Evolutionary conservation across 2,797 vertebrate genomes (phyloP).

Genomic region (Lateolabrax maculatus): DNA sequence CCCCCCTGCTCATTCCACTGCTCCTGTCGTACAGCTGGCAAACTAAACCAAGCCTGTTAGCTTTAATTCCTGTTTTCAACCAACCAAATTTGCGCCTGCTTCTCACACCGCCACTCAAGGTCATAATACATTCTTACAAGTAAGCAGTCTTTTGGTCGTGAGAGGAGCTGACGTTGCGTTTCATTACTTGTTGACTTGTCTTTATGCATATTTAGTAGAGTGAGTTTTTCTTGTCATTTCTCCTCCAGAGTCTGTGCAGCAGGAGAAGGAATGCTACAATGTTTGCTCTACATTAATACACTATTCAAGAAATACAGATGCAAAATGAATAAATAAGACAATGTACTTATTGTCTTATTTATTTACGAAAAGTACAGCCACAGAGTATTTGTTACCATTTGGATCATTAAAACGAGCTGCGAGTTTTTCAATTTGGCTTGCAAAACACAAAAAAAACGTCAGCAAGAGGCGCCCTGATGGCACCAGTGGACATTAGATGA

Average conservation of each 20-base stretch:
- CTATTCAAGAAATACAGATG: background rate
- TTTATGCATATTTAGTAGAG: background rate
- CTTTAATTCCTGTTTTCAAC: background rate
- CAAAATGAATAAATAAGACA: background rate
- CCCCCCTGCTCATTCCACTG: background rate
- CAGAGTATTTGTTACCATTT: background rate
- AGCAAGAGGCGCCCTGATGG: too few relatives aligned
- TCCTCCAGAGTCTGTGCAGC: background rate
- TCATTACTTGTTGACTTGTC: background rate
- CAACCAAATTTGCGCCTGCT: background rate
- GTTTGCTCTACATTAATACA: background rate
- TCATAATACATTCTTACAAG: background rate
- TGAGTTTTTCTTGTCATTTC: background rate
- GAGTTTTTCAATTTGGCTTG: background rate
- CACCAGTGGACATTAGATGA: background rate
- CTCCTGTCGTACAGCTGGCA: background rate
- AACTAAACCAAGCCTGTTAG: background rate
- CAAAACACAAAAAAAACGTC: too few relatives aligned
- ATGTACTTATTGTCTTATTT: too few relatives aligned
- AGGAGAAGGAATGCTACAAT: background rate
- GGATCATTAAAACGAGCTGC: background rate
- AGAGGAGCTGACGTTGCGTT: background rate
- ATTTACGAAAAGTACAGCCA: background rate
- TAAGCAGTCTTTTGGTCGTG: constrained; percentile 8
- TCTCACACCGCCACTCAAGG: background rate